Evolutionary conservation across 1,140 invertebrate species (phyloP).

Genomic region (Zaprionus ornatus): DNA sequence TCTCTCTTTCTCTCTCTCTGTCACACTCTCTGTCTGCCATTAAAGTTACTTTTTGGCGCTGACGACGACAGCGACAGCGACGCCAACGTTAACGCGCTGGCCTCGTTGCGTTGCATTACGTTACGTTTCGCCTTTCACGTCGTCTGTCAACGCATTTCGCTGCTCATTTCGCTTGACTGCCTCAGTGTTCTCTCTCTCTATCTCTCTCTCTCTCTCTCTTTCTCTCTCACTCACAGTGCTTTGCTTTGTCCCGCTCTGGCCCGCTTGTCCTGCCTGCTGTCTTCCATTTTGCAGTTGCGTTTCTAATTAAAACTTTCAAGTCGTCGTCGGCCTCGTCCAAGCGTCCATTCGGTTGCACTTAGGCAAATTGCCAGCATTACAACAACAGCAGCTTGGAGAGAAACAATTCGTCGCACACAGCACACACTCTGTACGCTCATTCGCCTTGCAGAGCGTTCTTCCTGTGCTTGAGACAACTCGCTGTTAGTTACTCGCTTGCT

Average conservation of each 20-base stretch:
- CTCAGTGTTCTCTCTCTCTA: slow-evolving; percentile 4
- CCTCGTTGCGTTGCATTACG: slow-evolving; percentile 50
- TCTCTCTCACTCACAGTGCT: background rate
- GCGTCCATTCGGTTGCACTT: slow-evolving; percentile 65
- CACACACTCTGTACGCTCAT: background rate
- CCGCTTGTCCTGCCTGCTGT: slow-evolving; percentile 18
- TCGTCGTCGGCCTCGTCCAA: slow-evolving; percentile 32
- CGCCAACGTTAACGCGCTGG: slow-evolving; percentile 26
- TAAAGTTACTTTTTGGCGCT: slow-evolving; percentile 75
- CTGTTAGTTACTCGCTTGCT: background rate
- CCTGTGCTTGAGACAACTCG: background rate
- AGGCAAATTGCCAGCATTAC: slow-evolving; percentile 70
- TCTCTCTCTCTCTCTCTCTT: background rate
- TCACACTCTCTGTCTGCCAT: slow-evolving; percentile 49
- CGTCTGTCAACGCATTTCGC: slow-evolving; percentile 75
- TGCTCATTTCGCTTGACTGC: slow-evolving; percentile 77
- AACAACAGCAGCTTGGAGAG: slow-evolving; percentile 8
- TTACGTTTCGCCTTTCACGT: slow-evolving; percentile 29
- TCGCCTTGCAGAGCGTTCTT: background rate
- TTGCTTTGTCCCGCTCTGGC: background rate
- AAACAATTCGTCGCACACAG: background rate
- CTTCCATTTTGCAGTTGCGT: slow-evolving; percentile 63
- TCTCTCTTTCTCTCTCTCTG: slow-evolving; percentile 26
- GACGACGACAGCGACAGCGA: slow-evolving; percentile 4
- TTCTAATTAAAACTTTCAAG: slow-evolving; percentile 78